These are phyloP conservation scores for Heteractis magnifica DNA, from an alignment of 92 coral and sea anemone species.

Conservation along the genomic window DNA sequence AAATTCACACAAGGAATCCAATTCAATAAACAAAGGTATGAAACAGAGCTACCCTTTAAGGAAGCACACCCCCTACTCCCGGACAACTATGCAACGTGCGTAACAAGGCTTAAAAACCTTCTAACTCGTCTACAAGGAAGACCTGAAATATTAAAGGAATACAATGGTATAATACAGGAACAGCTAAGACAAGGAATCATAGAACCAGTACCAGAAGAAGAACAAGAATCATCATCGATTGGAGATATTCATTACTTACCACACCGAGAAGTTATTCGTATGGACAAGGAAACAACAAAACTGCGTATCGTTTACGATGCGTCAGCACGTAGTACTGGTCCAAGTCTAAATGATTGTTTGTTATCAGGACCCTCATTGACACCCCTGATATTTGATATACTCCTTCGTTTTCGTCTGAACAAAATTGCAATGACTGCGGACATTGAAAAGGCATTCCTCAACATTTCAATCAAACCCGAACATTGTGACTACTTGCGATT, in stretches of 20 bases:
- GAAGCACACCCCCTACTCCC: no score
- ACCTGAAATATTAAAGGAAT: slow-evolving; percentile 32
- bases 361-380: slow-evolving; percentile 18
- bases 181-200: slow-evolving; percentile 38
- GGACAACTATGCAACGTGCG: no score
- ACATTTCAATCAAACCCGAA: slow-evolving; percentile 10
- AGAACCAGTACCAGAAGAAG: slow-evolving; percentile 28
- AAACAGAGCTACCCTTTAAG: no score
- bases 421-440: slow-evolving; percentile 23
- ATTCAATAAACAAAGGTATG: no score
- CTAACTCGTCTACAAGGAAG: slow-evolving; percentile 11
- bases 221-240: background rate
- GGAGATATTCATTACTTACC: slow-evolving; percentile 11
- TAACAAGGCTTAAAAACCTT: no score
- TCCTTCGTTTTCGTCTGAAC: slow-evolving; percentile 20
- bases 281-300: no score
- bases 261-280: slow-evolving; percentile 28
- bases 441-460: no score
- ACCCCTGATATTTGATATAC: slow-evolving; percentile 25
- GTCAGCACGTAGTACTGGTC: background rate
- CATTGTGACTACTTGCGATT: no score
- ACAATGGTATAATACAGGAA: slow-evolving; percentile 35
- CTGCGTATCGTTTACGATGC: no score
- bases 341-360: slow-evolving; percentile 37
- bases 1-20: no score